These are phyloP conservation scores for Dasypolia templi DNA, from an alignment of 2,888 invertebrate species.

Conservation along the genomic window DNA sequence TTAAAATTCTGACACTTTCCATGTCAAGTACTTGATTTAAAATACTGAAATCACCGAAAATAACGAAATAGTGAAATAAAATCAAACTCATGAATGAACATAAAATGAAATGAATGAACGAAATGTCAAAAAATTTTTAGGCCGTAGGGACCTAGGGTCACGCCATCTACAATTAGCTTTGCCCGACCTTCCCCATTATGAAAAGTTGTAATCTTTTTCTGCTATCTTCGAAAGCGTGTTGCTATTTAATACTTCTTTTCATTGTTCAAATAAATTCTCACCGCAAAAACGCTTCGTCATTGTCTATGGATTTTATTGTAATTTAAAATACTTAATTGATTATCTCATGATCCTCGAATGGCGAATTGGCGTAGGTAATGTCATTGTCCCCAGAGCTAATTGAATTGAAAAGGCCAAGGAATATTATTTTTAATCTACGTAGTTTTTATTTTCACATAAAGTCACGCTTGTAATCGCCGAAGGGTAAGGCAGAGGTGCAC, in stretches of 20 bases:
- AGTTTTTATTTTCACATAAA: neutral
- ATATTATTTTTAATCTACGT: neutral
- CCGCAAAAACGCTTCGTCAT: slow-evolving; percentile 26
- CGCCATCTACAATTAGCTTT: no score
- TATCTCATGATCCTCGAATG: slow-evolving; percentile 24
- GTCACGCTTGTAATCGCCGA: neutral
- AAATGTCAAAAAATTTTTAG: no score
- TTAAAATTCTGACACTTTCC: no score
- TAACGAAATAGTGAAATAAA: no score
- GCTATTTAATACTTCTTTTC: slow-evolving; percentile 8
- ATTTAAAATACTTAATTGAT: slow-evolving; percentile 33
- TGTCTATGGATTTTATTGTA: slow-evolving; percentile 28
- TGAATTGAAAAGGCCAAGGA: neutral
- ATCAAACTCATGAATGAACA: no score
- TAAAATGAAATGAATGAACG: no score
- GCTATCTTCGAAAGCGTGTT: slow-evolving; percentile 31
- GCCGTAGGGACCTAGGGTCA: no score
- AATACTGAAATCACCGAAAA: no score
- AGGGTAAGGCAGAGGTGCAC: neutral
- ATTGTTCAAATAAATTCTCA: slow-evolving; percentile 46
- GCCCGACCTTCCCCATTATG: no score
- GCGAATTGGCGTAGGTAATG: slow-evolving; percentile 11
- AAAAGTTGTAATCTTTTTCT: slow-evolving; percentile 27
- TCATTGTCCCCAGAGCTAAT: slow-evolving; percentile 6
- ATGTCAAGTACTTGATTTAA: no score